phyloP scores from a whole-genome alignment of 2,797 vertebrate genomes.

The Kryptolebias ocellatus region DNA sequence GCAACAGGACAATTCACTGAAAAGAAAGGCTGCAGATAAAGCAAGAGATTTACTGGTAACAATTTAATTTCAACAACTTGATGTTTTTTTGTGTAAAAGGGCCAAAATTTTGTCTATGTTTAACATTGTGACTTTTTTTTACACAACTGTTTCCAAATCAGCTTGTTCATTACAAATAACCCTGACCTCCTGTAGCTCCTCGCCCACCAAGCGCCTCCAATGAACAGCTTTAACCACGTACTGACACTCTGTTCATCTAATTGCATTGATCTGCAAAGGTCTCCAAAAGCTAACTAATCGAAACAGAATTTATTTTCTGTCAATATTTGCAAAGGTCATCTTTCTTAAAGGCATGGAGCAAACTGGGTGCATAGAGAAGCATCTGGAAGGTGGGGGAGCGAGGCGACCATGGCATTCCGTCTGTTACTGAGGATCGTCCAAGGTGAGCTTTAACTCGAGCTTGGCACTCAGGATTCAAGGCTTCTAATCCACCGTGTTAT shows the following conservation, averaged over 20 bases:
- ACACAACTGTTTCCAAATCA: conserved; percentile 52
- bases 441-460: conserved; percentile 73
- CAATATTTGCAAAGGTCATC: conserved; percentile 86
- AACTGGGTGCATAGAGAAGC: conserved; percentile 35
- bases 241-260: conserved; percentile 80
- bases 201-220: conserved; percentile 39
- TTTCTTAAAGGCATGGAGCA: conserved; percentile 71
- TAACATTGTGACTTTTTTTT: conserved; percentile 19
- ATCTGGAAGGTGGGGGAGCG: conserved; percentile 26
- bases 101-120: background rate
- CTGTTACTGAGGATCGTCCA: conserved; percentile 67
- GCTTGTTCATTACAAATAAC: conserved; percentile 70
- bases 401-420: conserved; percentile 47
- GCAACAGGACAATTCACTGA: conserved; percentile 31
- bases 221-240: conserved; percentile 56
- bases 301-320: conserved; percentile 85
- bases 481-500: conserved; percentile 80
- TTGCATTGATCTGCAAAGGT: conserved; percentile 81
- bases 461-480: conserved; percentile 68
- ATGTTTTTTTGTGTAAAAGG: background rate
- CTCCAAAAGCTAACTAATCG: conserved; percentile 84
- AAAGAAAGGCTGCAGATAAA: conserved; percentile 30
- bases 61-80: conserved; percentile 11
- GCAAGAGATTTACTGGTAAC: conserved; percentile 2
- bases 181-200: conserved; percentile 64